Evolutionary conservation across 1,140 invertebrate species (phyloP).

Genomic region (Parapsyche elsis): DNA sequence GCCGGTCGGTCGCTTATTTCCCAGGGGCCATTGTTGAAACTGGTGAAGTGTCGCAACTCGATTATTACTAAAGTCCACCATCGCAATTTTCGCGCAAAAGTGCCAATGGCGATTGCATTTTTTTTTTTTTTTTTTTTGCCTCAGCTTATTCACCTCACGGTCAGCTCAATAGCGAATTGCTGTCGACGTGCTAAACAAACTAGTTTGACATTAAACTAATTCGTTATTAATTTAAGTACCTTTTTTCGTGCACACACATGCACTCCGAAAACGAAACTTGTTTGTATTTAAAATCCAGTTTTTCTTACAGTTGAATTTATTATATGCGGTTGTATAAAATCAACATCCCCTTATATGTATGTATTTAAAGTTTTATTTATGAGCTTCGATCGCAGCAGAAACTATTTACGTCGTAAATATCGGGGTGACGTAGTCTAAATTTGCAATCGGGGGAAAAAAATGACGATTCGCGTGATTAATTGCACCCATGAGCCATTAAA

Average conservation of each 20-base stretch:
- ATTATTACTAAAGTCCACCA: not conserved
- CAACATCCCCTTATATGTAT: not conserved
- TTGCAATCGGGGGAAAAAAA: not conserved
- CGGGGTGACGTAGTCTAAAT: not conserved
- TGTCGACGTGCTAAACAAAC: not conserved
- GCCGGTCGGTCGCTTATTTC: not conserved
- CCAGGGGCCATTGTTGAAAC: not conserved
- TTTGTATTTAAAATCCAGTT: not conserved
- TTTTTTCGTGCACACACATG: too few relatives aligned
- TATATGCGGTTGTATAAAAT: slow-evolving; percentile 2
- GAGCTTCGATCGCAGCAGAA: too few relatives aligned
- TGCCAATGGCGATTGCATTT: not conserved
- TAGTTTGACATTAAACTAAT: not conserved
- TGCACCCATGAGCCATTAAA: not conserved
- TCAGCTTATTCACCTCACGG: not conserved
- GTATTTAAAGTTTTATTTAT: too few relatives aligned
- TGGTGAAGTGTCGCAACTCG: not conserved
- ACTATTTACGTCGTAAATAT: not conserved
- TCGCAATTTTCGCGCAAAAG: slow-evolving; percentile 6
- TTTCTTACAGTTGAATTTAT: not conserved
- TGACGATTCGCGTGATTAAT: not conserved
- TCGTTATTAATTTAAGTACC: not conserved
- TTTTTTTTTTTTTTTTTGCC: too few relatives aligned
- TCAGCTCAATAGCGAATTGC: slow-evolving; percentile 9
- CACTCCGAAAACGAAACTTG: not conserved